Evolutionary conservation across 2,888 invertebrate genomes (phyloP), one percentile per base, ranked within the genome.

Genomic region (Agrochola circellaris): DNA sequence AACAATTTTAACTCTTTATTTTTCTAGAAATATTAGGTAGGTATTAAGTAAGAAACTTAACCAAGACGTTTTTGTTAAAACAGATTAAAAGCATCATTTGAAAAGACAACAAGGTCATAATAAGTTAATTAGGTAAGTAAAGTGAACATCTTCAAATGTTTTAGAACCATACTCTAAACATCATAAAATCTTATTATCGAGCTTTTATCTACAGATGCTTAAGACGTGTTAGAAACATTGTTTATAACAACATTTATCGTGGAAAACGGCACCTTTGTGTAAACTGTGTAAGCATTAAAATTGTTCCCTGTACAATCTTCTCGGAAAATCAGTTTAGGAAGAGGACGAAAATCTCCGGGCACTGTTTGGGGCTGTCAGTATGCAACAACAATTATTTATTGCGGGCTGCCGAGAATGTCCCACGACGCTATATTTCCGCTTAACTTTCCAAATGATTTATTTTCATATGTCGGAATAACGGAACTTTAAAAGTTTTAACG

Each of bases 331-430:
- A 45, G 67, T 78, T 81, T 68, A 69, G 38, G 42, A 64, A 51
- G 66, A 58, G 62, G 54, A 69, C 48, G 73, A 77, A 77, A 75
- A 72, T 78, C 75, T 79, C 72, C 48, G 51, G 70, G 79, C 83
- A 79, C 79, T 86, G 64, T 87, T 86, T 82, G 75, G 74, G 73
- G 76, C 78, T 83, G 88, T 87, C 89, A 86, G 83, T 84, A 84
- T 82, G 89, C 87, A 91, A 88, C 89, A 89, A 89, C 89, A 90
- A 91, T 92, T 91, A 92, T 92, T 92, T 91, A 92, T 89, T 83
- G 82, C 86, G 87, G 85, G 76, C 70, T 70, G 75, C 80, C 73
- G 88, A 86, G 85, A 77, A 82, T 82, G 85, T 89, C 89, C 87
- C 90, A 81, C 83, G 90, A 88, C 87, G 85, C 86, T 75, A 80